Base-by-base conservation (phyloP, 30 jellyfish, hydroid and myxozoan species). In the Pseudorhiza aurosa region DNA sequence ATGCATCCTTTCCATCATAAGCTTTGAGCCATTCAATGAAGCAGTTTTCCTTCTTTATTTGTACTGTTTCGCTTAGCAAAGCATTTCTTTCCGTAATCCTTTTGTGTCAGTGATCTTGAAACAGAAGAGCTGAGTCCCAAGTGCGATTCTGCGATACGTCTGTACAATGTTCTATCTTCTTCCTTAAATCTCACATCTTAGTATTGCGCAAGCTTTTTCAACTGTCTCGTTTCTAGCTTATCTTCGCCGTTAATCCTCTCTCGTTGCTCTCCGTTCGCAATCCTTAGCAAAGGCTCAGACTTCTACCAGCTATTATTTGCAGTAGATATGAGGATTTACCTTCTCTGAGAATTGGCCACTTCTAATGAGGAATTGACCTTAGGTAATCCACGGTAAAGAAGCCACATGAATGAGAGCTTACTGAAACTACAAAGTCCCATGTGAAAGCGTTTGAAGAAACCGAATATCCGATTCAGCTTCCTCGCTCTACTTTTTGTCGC, bases 311-410 rank as follows among this genome's bases (percentile, higher is more conserved):
- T 50, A 0, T 55, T 67, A 40, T 9, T 29, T 57, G 32, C n/a
- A 40, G 0, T 65, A 21, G 14, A 33, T 62, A 4, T 4, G 18
- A 12, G 30, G 75, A 56, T 37, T 55, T 11, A 0, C 0, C 14
- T 51, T 55, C 32, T 26, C 17, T 39, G 49, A 44, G 44, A 69
- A 44, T 11, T 65, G 58, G 78, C 63, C 28, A 46, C 68, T 74
- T 55, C 11, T 49, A 40, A 56, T 36, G 8, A 58, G 75, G 63
- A 8, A 53, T 33, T 53, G 75, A 57, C 56, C 36, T 36, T 74
- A 17, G 28, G 45, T 53, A 74, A 55, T 46, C 87, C 77, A 28
- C 28, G 31, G 27, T n/a, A 71, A 47, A 74, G 87, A 53, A 42
- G 87, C 39, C 27, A 70, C 77, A 21, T 70, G 35, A 21, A 35